A percentile compares a stretch with the other conserved stretches of the same genome.
These are phyloP conservation scores for Microtus richardsoni DNA, from an alignment of 2,113 vertebrate genomes.

Conservation along the genomic window DNA sequence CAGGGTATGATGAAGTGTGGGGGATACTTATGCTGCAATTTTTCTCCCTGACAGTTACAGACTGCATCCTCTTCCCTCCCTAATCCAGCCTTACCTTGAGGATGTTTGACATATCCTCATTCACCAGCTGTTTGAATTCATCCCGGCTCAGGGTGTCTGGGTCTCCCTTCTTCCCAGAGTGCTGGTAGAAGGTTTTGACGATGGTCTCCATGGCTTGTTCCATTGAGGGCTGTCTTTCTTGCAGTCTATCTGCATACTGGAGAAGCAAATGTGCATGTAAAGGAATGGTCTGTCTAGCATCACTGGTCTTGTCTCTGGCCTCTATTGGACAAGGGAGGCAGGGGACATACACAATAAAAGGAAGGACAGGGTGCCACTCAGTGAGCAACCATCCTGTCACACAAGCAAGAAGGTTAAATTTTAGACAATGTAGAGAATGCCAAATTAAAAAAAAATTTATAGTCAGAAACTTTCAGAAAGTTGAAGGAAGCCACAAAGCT, in stretches of 20 bases:
- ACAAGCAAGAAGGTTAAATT: neutral
- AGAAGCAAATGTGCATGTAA: neutral
- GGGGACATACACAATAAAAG: neutral
- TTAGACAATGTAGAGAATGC: neutral
- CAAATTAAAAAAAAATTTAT: neutral
- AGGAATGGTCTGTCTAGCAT: neutral
- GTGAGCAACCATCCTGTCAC: neutral
- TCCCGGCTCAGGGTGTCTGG: neutral
- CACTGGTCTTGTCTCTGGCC: neutral
- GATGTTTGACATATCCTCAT: neutral
- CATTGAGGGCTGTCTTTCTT: neutral
- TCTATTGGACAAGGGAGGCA: neutral
- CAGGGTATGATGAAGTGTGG: neutral
- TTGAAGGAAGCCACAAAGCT: neutral
- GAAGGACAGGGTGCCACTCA: neutral
- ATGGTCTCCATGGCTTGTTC: neutral
- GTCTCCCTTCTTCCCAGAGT: neutral
- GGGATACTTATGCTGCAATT: neutral
- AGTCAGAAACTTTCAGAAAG: neutral
- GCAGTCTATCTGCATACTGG: neutral
- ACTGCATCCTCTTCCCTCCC: neutral
- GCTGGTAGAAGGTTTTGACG: neutral
- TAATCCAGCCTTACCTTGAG: neutral
- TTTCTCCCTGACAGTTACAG: neutral
- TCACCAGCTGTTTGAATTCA: neutral